Evolutionary conservation across 2,113 vertebrate species (phyloP).

Genomic region (Cepphus grylle): DNA sequence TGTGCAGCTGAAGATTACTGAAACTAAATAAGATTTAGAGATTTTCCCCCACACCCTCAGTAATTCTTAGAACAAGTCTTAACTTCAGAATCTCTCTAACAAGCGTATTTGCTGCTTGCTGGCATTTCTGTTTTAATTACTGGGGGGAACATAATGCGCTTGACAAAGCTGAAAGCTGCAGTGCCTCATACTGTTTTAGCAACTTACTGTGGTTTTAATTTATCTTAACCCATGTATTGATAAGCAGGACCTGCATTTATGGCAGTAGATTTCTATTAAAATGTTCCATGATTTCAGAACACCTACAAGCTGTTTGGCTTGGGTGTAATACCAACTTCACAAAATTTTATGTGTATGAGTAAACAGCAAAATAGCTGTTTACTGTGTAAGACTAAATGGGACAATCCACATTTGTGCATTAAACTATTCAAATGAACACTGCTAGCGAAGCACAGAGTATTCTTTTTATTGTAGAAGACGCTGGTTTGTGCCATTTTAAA

Average conservation of each 20-base stretch:
- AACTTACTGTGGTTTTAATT: slow-evolving; percentile 27
- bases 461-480: neutral
- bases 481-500: neutral
- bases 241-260: neutral
- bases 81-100: slow-evolving; percentile 45
- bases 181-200: slow-evolving; percentile 52
- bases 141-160: slow-evolving; percentile 60
- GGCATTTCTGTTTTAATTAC: slow-evolving; percentile 76
- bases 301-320: neutral
- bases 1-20: neutral
- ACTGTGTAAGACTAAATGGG: neutral
- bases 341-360: neutral
- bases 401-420: neutral
- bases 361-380: neutral
- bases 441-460: neutral
- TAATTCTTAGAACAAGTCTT: slow-evolving; percentile 46
- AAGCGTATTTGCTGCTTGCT: slow-evolving; percentile 52
- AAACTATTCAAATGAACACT: neutral
- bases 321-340: neutral
- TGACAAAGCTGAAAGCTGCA: slow-evolving; percentile 73
- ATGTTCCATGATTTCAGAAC: neutral
- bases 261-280: neutral
- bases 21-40: slow-evolving; percentile 14
- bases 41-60: neutral
- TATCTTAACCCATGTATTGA: neutral